Evolutionary conservation across 2,888 invertebrate species (phyloP).

Genomic region (Lasiommata megera): DNA sequence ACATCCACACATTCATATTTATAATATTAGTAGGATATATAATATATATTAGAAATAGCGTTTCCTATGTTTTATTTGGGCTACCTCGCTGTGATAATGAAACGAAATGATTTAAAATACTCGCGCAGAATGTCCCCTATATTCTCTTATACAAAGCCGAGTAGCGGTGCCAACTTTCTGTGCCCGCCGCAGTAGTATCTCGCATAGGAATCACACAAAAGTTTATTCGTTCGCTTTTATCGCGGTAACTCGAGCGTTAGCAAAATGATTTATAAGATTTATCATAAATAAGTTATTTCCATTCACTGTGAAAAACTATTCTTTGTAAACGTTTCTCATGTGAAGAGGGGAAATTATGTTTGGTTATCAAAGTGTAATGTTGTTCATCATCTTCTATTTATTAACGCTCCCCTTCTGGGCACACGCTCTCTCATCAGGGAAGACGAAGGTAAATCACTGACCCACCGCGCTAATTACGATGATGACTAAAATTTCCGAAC

Average conservation of each 20-base stretch:
- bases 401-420: no score
- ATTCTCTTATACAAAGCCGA: constrained; percentile 20
- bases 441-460: no score
- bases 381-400: no score
- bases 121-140: constrained; percentile 28
- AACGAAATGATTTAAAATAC: neutral
- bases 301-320: constrained; percentile 67
- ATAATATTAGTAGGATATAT: no score
- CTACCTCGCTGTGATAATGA: no score
- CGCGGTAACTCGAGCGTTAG: constrained; percentile 65
- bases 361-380: neutral
- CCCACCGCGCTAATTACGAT: no score
- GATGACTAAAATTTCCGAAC: no score
- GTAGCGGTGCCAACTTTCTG: constrained; percentile 33
- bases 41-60: no score
- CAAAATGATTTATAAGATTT: constrained; percentile 78
- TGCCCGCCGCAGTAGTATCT: constrained; percentile 57
- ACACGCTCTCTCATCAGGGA: no score
- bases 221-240: constrained; percentile 77
- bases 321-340: constrained; percentile 37
- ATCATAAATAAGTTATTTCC: constrained; percentile 78
- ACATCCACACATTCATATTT: no score
- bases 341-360: constrained; percentile 44
- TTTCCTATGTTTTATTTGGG: no score
- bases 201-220: constrained; percentile 72